phyloP scores from a whole-genome alignment of 2,797 vertebrate species.

The Holocentrus rufus region DNA sequence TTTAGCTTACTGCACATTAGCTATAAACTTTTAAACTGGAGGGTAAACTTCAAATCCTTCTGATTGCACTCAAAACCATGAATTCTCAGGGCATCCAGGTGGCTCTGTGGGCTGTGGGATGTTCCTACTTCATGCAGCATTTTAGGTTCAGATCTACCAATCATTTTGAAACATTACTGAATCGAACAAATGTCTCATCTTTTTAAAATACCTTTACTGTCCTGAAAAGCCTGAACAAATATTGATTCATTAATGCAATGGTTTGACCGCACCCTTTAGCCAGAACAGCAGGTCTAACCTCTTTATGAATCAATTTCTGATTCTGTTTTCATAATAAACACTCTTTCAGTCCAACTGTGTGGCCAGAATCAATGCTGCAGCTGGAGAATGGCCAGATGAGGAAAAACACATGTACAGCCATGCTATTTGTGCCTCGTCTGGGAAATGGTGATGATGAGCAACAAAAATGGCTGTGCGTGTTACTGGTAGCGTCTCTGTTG shows the following conservation, averaged over 20 bases:
- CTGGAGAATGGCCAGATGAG: constrained; percentile 19
- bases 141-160: background rate
- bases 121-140: background rate
- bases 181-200: background rate
- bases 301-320: constrained; percentile 59
- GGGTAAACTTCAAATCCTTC: background rate
- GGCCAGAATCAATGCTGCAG: constrained; percentile 33
- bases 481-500: constrained; percentile 29
- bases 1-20: background rate
- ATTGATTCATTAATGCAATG: constrained; percentile 44
- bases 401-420: constrained; percentile 7
- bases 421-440: constrained; percentile 17
- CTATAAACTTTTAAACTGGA: constrained; percentile 4
- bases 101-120: background rate
- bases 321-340: constrained; percentile 46
- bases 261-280: constrained; percentile 41
- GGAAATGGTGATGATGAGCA: constrained; percentile 1
- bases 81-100: background rate
- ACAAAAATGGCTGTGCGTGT: constrained; percentile 20
- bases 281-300: constrained; percentile 44
- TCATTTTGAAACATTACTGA: background rate
- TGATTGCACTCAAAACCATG: background rate
- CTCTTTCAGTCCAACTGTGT: constrained; percentile 16
- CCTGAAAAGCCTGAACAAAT: constrained; percentile 1
- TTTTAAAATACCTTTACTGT: constrained; percentile 17